These are phyloP conservation scores for Lordiphosa collinella DNA, from an alignment of 1,140 invertebrate genomes.

Conservation along the genomic window DNA sequence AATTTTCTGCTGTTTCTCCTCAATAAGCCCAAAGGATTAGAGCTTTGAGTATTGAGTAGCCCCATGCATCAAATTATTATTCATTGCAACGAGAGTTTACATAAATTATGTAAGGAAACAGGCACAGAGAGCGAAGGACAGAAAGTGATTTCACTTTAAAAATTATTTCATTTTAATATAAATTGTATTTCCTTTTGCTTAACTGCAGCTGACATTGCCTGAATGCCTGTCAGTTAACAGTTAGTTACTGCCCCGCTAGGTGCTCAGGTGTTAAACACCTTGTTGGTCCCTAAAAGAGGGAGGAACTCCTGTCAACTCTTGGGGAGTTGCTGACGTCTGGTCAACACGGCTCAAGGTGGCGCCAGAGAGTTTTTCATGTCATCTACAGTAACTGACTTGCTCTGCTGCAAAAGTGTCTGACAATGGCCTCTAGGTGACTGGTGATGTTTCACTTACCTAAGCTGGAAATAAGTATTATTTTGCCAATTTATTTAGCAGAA, in stretches of 20 bases:
- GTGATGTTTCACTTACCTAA: slow-evolving; percentile 21
- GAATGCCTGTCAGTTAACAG: slow-evolving; percentile 54
- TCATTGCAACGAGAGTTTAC: slow-evolving; percentile 53
- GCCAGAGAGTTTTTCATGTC: slow-evolving; percentile 20
- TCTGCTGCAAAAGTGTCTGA: slow-evolving; percentile 22
- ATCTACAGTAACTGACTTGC: slow-evolving; percentile 5
- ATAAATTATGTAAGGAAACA: slow-evolving; percentile 39
- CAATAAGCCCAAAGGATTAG: slow-evolving; percentile 55
- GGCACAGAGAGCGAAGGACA: not conserved
- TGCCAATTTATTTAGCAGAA: slow-evolving; percentile 1
- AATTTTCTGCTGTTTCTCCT: slow-evolving; percentile 52
- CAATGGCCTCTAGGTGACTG: slow-evolving; percentile 37
- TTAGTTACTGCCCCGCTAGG: slow-evolving; percentile 37
- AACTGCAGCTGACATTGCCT: slow-evolving; percentile 50
- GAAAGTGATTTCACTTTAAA: slow-evolving; percentile 51
- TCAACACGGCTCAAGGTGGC: slow-evolving; percentile 10
- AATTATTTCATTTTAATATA: slow-evolving; percentile 10
- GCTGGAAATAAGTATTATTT: slow-evolving; percentile 5
- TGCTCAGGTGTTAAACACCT: slow-evolving; percentile 19
- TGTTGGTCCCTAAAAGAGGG: slow-evolving; percentile 1
- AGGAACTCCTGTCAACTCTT: slow-evolving; percentile 26
- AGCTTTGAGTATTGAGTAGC: slow-evolving; percentile 35
- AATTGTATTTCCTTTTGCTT: slow-evolving; percentile 20
- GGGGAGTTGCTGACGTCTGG: slow-evolving; percentile 12
- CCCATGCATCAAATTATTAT: slow-evolving; percentile 58